phyloP scores from a whole-genome alignment of 2,797 vertebrate genomes.

The Prunella strophiata region DNA sequence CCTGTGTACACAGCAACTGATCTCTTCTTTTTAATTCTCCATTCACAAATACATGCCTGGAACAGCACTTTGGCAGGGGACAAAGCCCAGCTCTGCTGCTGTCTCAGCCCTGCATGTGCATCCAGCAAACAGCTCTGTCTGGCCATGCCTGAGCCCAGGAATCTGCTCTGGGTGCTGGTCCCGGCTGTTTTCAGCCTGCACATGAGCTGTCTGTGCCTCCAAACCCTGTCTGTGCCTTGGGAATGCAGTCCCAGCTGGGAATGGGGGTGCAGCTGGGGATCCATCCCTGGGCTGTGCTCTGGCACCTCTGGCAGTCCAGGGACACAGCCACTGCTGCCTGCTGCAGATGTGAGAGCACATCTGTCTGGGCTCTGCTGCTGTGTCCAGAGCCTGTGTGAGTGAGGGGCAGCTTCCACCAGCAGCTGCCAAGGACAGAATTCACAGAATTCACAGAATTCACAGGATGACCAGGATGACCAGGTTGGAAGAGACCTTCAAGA shows the following conservation, averaged over 20 bases:
- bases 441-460: background rate
- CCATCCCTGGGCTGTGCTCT: background rate
- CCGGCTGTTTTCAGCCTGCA: background rate
- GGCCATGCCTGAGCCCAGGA: background rate
- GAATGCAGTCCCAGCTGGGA: background rate
- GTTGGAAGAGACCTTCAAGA: background rate
- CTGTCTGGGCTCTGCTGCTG: background rate
- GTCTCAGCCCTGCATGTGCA: background rate
- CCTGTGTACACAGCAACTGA: background rate
- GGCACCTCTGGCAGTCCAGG: background rate
- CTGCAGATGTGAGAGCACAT: background rate
- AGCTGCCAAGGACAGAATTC: background rate
- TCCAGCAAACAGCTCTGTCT: background rate
- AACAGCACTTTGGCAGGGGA: background rate
- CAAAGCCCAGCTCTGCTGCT: background rate
- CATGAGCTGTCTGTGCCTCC: background rate
- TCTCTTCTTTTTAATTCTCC: background rate
- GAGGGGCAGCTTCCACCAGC: background rate
- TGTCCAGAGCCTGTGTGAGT: background rate
- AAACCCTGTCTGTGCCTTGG: background rate
- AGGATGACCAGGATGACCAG: background rate
- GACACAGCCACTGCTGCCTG: background rate
- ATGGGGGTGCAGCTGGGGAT: background rate
- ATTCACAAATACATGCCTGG: fast-evolving
- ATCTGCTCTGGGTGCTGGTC: background rate